Conservation (phyloP, 2,888 invertebrate species). For the Apodemia zela region DNA sequence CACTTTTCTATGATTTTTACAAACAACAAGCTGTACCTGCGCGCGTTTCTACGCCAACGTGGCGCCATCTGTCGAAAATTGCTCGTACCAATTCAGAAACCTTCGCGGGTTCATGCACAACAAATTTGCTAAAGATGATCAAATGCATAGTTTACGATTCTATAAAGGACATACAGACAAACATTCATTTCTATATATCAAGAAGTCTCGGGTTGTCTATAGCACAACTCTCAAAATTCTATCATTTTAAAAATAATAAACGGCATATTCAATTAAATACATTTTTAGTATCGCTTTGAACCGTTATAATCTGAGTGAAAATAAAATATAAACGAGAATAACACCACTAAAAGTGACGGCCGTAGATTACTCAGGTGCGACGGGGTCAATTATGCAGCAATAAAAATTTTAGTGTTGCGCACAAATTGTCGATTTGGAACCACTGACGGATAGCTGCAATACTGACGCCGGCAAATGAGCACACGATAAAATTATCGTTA, state of each 20-base stretch:
- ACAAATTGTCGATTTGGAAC: slow-evolving; percentile 76
- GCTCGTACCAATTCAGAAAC: too few species aligned
- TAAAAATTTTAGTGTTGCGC: slow-evolving; percentile 77
- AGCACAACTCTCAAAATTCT: background rate
- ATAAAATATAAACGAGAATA: slow-evolving; percentile 25
- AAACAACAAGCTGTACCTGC: too few species aligned
- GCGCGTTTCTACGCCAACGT: too few species aligned
- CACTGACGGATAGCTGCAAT: slow-evolving; percentile 75
- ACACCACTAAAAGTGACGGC: slow-evolving; percentile 31
- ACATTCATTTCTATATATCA: too few species aligned
- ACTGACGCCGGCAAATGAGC: slow-evolving; percentile 79
- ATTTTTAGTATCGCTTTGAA: slow-evolving; percentile 10
- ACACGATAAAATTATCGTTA: slow-evolving; percentile 82
- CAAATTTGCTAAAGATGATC: too few species aligned
- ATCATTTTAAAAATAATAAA: background rate
- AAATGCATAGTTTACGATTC: too few species aligned
- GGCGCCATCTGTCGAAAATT: too few species aligned
- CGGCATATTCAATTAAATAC: slow-evolving; percentile 6
- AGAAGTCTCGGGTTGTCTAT: background rate
- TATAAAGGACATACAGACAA: too few species aligned
- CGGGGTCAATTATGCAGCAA: slow-evolving; percentile 74
- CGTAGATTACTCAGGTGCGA: slow-evolving; percentile 50
- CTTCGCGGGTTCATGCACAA: background rate
- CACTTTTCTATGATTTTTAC: too few species aligned
- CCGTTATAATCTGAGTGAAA: slow-evolving; percentile 17